These are phyloP conservation scores for Tigriopus japonicus DNA, from an alignment of 1,140 invertebrate species.

Conservation along the genomic window DNA sequence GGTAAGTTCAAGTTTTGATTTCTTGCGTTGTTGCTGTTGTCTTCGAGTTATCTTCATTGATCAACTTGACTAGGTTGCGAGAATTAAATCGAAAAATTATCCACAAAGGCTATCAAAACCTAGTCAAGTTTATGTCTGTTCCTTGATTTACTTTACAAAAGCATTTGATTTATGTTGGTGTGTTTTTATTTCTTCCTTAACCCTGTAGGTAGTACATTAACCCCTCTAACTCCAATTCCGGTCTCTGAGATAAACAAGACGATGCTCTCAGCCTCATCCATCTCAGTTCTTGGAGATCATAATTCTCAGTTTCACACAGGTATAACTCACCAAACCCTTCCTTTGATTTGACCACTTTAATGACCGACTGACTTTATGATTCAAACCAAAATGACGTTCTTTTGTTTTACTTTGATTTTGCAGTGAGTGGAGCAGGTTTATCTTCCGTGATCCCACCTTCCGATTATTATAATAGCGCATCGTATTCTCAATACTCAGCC, in stretches of 20 bases:
- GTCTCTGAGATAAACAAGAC: not conserved
- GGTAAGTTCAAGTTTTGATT: not conserved
- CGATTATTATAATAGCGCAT: not conserved
- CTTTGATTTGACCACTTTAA: too few species aligned
- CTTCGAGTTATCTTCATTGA: too few species aligned
- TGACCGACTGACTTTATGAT: too few species aligned
- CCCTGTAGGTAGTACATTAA: constrained; percentile 2
- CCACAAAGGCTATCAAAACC: not conserved
- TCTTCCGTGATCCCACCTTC: constrained; percentile 15
- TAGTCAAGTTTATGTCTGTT: not conserved
- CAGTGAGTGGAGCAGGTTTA: constrained; percentile 15
- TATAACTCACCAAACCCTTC: not conserved
- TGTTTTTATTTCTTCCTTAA: not conserved
- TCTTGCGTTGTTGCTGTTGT: not conserved
- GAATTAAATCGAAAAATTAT: too few species aligned
- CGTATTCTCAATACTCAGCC: constrained; percentile 7
- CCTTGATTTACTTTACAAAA: too few species aligned
- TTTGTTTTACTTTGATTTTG: not conserved
- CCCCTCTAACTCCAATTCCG: not conserved
- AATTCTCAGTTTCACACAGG: not conserved
- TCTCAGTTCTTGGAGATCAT: not conserved
- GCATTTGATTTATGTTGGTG: not conserved
- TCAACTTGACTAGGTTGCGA: too few species aligned
- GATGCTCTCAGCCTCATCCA: not conserved
- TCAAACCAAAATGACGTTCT: too few species aligned